Conservation (phyloP, 2,113 vertebrate genomes). For the Balaenoptera acutorostrata region DNA sequence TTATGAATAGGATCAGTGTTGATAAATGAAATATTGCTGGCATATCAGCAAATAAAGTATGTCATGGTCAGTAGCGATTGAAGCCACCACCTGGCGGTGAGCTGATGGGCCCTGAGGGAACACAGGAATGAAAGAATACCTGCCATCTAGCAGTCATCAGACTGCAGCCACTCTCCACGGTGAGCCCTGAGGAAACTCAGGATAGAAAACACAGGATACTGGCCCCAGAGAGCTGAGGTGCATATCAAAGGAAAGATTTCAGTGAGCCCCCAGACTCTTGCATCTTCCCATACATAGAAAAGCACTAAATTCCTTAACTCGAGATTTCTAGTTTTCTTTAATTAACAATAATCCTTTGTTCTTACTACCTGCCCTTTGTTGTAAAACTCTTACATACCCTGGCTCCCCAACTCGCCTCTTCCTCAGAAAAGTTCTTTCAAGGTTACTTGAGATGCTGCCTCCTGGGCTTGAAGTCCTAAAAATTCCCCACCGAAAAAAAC, state of each 20-base stretch:
- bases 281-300: background rate
- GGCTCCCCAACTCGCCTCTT: background rate
- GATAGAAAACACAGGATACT: background rate
- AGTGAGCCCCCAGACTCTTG: background rate
- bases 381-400: background rate
- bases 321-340: background rate
- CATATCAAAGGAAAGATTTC: background rate
- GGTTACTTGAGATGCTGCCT: background rate
- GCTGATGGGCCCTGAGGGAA: background rate
- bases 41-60: background rate
- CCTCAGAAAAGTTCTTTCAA: background rate
- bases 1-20: background rate
- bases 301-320: background rate
- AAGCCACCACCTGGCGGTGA: background rate
- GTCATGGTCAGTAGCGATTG: background rate
- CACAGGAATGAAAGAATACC: background rate
- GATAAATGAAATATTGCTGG: background rate
- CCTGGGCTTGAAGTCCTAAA: background rate
- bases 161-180: background rate
- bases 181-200: background rate
- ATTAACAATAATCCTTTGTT: background rate
- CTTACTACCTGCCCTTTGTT: background rate
- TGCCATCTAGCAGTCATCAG: background rate
- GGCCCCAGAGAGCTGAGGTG: background rate
- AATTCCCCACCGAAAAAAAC: background rate